Conservation (phyloP, 2,797 vertebrate species). For the Betta splendens region DNA sequence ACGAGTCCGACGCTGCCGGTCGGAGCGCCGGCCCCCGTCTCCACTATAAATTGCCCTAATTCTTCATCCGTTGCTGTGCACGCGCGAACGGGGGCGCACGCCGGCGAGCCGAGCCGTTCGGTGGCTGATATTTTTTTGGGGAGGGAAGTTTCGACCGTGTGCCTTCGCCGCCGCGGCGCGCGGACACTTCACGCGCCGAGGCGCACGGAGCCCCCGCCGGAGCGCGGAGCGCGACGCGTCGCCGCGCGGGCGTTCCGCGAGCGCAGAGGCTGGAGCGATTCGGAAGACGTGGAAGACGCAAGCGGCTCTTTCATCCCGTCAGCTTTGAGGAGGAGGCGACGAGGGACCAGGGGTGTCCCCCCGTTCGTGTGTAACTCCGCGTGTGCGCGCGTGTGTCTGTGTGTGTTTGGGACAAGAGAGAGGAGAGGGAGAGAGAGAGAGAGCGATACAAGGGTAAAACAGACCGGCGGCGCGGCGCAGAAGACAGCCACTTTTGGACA, state of each 20-base stretch:
- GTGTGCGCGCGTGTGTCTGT: constrained; percentile 33
- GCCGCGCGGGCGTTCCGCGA: constrained; percentile 59
- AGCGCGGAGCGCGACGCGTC: constrained; percentile 32
- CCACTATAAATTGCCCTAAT: constrained; percentile 54
- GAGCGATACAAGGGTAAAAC: constrained; percentile 72
- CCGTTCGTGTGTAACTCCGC: constrained; percentile 49
- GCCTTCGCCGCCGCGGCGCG: constrained; percentile 40
- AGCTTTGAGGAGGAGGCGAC: constrained; percentile 72
- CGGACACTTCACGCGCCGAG: constrained; percentile 59
- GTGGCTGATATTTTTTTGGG: constrained; percentile 38
- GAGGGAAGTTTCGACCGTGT: constrained; percentile 24
- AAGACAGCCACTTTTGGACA: constrained; percentile 74
- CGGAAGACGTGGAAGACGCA: constrained; percentile 50
- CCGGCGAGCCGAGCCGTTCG: constrained; percentile 51
- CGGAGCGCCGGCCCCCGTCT: constrained; percentile 43
- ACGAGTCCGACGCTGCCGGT: constrained; percentile 53
- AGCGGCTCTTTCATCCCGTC: constrained; percentile 78
- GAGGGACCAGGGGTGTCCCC: constrained; percentile 76
- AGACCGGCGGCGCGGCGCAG: constrained; percentile 70
- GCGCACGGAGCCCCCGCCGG: constrained; percentile 22
- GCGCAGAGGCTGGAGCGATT: constrained; percentile 38
- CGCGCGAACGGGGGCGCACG: constrained; percentile 37
- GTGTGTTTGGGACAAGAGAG: constrained; percentile 50
- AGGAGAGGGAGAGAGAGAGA: constrained; percentile 54
- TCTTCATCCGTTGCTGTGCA: constrained; percentile 22